Base-by-base conservation (phyloP, 1,140 invertebrate species). In the Sogatella furcifera region DNA sequence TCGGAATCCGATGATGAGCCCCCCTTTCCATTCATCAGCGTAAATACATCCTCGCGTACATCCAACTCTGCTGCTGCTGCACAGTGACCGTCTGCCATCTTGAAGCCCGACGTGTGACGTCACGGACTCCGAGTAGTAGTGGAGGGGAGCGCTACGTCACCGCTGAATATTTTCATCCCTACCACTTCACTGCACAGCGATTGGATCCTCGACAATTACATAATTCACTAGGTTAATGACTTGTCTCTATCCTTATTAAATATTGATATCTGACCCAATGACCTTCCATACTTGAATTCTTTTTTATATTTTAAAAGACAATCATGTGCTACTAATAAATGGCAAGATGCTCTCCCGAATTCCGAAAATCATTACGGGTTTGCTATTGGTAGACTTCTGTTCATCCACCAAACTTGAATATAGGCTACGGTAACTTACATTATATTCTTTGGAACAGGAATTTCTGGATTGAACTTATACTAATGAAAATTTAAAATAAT, bases 11-110 rank as follows among this genome's bases (percentile, higher is more conserved):
- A 38, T 38, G 34, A 38, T 38, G 34, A 38, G 24, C 52, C 56
- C 11, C 53, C 57, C 17, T 60, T 59, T 55, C 41, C 59, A 61
- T 42, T 62, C 55, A 62, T 42, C 21, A 57, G 19, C 49, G 43
- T 19, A 38, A 10, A 13, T 17, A 42, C 19, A 43, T 57, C 43
- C 34, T 53, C 43, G 49, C 59, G 31, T 17, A 61, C 59, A 42
- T 21, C 41, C 55, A 42, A 55, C 52, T 42, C 53, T n/a, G 34
- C 56, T 24, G 53, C 53, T n/a, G 34, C 56, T 24, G 53, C 57
- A 52, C 56, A 55, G 43, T 52, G 53, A 49, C 57, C 58, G 46
- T 61, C 64, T 55, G 62, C 62, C 61, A 63, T 65, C 57, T 60
- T 63, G 52, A 19, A 49, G 21, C 46, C 54, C 22, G 17, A 34